Base-by-base conservation (phyloP, 2,113 vertebrate species). In the Choloepus hoffmanni region DNA sequence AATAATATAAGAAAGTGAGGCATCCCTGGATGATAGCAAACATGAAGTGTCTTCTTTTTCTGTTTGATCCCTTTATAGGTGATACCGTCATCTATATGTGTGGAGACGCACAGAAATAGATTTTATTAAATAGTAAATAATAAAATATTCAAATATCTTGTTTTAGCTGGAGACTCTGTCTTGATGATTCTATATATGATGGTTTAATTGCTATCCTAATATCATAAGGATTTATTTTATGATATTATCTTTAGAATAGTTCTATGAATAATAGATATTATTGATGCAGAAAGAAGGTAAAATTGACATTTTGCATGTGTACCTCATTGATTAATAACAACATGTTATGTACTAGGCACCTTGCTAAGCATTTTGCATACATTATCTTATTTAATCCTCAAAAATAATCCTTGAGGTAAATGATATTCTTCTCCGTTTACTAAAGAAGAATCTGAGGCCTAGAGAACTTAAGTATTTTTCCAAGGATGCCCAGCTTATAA, bases 1-100 rank as follows among this genome's bases (percentile, higher is more conserved):
- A 65, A 43, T 65, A 65, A 67, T 91, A 90, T 87, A 72, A 65
- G 55, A 87, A 95, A 91, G 45, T 84, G 19, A 72, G 26, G 24
- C 33, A 82, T 90, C 86, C 55, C 19, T 88, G 15, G 5, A 12
- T 36, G 43, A 87, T 45, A 33, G 36, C 40, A 48, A 91, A 62
- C n/a, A 60, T 28, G 16, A n/a, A 79, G 58, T 87, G 74, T 89
- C 50, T 88, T 87, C 55, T 74, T 70, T 21, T 87, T 89, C n/a
- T 93, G 3, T 65, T 83, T 84, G 33, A 12, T 74, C 26, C 13
- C 28, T 81, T 86, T 90, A 79, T 74, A 72, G 53, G 16, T 70
- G 45, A 89, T 92, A 33, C 45, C 72, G 60, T 10, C 11, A 67
- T 60, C n/a, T 88, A 3, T 58, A 50, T 1, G 50, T 11, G 5